A percentile compares a stretch with the other conserved stretches of the same genome.
phyloP scores from a whole-genome alignment of 1,140 invertebrate genomes.

The Mycetomoellerius zeteki region DNA sequence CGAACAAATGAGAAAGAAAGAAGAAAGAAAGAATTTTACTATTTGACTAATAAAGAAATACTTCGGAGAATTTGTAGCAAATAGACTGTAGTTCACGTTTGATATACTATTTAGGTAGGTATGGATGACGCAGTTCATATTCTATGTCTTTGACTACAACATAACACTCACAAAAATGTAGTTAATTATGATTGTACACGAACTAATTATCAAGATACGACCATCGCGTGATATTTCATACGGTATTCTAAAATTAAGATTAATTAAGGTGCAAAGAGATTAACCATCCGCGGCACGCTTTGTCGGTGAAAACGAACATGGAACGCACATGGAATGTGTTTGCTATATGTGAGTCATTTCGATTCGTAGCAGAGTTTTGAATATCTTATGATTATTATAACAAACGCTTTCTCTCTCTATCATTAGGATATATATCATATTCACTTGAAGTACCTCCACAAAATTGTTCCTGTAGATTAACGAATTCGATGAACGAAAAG shows the following conservation, averaged over 20 bases:
- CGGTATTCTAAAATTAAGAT: conserved; percentile 13
- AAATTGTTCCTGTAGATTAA: neutral
- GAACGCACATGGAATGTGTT: neutral
- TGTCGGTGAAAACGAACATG: neutral
- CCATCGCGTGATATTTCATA: neutral
- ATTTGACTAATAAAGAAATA: too few relatives aligned
- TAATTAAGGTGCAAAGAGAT: neutral
- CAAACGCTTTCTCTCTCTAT: neutral
- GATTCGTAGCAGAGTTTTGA: neutral
- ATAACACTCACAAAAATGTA: neutral
- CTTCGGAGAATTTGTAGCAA: too few relatives aligned
- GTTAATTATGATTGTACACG: neutral
- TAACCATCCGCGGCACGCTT: neutral
- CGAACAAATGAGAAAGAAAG: neutral
- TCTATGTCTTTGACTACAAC: too few relatives aligned
- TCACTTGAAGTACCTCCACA: neutral
- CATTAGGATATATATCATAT: neutral
- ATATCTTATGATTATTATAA: neutral
- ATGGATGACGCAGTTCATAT: too few relatives aligned
- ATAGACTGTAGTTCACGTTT: too few relatives aligned
- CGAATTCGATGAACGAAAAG: neutral
- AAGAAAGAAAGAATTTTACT: too few relatives aligned
- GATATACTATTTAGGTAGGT: too few relatives aligned
- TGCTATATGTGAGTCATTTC: neutral
- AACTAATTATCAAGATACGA: conserved; percentile 6